Percentiles rank a stretch among this genome's conserved stretches.
Evolutionary conservation across 2,888 invertebrate genomes (phyloP).

Genomic region (Eupithecia vulgata): DNA sequence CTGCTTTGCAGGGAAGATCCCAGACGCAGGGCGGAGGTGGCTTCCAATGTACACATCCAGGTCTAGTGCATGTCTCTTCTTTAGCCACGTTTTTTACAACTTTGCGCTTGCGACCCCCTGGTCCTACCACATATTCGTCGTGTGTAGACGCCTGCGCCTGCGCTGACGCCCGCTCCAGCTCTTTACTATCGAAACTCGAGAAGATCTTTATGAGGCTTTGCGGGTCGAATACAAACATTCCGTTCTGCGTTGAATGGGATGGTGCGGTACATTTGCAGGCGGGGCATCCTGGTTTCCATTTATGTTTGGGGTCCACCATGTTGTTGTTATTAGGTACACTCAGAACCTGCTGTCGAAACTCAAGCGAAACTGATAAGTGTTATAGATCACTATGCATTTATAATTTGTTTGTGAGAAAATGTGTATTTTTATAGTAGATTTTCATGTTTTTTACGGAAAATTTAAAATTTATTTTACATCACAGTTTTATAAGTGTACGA

Average conservation of each 20-base stretch:
- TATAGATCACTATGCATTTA: neutral
- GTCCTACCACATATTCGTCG: slow-evolving; percentile 48
- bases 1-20: slow-evolving; percentile 75
- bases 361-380: neutral
- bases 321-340: neutral
- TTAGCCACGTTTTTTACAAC: slow-evolving; percentile 48
- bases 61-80: slow-evolving; percentile 67
- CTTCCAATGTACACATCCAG: slow-evolving; percentile 71
- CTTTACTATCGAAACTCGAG: slow-evolving; percentile 59
- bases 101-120: slow-evolving; percentile 56
- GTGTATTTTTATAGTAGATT: neutral
- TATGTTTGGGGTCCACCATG: neutral
- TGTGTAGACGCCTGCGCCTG: slow-evolving; percentile 34
- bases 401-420: neutral
- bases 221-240: slow-evolving; percentile 62
- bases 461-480: neutral
- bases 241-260: slow-evolving; percentile 43
- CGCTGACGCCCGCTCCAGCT: slow-evolving; percentile 39
- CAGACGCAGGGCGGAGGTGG: slow-evolving; percentile 75
- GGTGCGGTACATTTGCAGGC: slow-evolving; percentile 46
- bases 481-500: too few species aligned
- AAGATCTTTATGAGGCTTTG: slow-evolving; percentile 59
- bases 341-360: neutral
- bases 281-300: slow-evolving; percentile 36
- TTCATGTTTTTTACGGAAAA: neutral